phyloP scores from a whole-genome alignment of 2,888 invertebrate species.

The Antheraea assamensis region DNA sequence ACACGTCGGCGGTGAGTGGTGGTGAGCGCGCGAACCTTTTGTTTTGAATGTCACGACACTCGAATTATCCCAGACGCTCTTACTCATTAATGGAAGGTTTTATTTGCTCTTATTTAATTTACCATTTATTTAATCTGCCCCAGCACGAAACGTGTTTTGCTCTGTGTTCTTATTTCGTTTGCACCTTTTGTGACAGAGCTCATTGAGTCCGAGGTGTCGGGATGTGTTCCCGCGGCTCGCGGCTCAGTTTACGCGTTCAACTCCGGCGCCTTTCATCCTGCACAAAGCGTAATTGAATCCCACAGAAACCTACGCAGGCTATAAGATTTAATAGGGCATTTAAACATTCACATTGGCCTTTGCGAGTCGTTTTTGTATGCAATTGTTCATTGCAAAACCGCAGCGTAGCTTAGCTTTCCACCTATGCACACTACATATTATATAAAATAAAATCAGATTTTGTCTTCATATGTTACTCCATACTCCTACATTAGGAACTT shows the following conservation, averaged over 20 bases:
- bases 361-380: conserved; percentile 77
- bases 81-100: conserved; percentile 74
- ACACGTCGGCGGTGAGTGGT: conserved; percentile 22
- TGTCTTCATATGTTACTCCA: conserved; percentile 40
- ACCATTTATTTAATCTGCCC: conserved; percentile 81
- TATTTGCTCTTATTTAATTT: conserved; percentile 83
- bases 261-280: conserved; percentile 78
- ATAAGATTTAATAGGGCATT: conserved; percentile 82
- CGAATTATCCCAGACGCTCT: conserved; percentile 71
- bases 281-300: conserved; percentile 83
- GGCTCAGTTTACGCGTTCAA: conserved; percentile 76
- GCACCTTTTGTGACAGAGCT: conserved; percentile 80
- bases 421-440: conserved; percentile 53
- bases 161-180: conserved; percentile 70
- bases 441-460: conserved; percentile 44
- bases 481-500: too few species aligned
- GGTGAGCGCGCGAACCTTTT: conserved; percentile 53
- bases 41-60: conserved; percentile 64
- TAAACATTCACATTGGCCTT: conserved; percentile 82
- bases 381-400: conserved; percentile 76
- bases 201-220: conserved; percentile 81
- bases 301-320: conserved; percentile 79
- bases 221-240: conserved; percentile 74
- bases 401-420: conserved; percentile 68
- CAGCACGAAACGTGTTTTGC: conserved; percentile 68